Evolutionary conservation across 2,888 invertebrate genomes (phyloP), one percentile per base, ranked within the genome.

Genomic region (Drosophila limbata): DNA sequence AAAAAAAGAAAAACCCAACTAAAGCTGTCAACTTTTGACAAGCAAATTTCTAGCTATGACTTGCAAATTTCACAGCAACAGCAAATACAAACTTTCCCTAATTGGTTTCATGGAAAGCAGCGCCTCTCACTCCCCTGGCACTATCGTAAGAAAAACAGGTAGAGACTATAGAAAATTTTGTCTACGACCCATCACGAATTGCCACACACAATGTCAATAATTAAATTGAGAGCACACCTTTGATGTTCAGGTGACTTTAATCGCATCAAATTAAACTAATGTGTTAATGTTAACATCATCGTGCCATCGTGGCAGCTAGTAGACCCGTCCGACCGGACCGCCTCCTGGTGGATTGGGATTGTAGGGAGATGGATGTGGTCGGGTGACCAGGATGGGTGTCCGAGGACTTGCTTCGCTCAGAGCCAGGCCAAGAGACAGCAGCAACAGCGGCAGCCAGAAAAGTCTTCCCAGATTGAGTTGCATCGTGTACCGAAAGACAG

Each of bases 181-280:
- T 37, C n/a, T 28, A 45, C 17, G 10, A 21, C 47, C 13, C 45
- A 44, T 25, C 39, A 17, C 39, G 10, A 31, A 40, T 47, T 35
- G 21, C 33, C 35, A 31, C 37, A 47, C 28, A 63, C 65, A 74
- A 75, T 61, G 53, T 40, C 64, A 60, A 60, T 64, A 73, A 77
- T 68, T 33, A 13, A 60, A 73, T 73, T 63, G 37, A 15, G 19
- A 31, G 17, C 17, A 3, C 0, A 44, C 48, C 55, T 73, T 84
- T 82, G 86, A 85, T 73, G 68, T 73, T 45, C 62, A 65, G 71
- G 65, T 85, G 60, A 57, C 61, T 83, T 85, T 82, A 83, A 82
- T 82, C 61, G 47, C 62, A 88, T 85, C 50, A 80, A 73, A 69
- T 88, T 62, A 60, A 48, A 73, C 62, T 60, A 79, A 82, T 80